Base-by-base conservation (phyloP, 2,797 vertebrate species). In the Chromobotia macracanthus region DNA sequence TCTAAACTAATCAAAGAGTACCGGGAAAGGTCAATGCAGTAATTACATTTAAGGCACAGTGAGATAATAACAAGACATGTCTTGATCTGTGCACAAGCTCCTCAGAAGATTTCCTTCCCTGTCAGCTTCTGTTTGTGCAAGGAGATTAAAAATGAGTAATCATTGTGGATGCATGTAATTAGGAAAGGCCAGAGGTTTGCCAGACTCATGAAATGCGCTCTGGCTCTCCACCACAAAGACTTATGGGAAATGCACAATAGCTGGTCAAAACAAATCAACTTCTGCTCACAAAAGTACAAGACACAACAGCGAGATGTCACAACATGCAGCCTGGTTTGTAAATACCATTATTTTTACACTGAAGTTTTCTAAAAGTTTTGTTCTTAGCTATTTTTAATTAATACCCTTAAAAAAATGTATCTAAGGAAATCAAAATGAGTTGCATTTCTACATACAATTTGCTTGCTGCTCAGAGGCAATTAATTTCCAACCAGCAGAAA, bases 1-100 rank as follows among this genome's bases (percentile, higher is more conserved):
- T 64, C 77, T 74, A 58, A 80, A 82, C 77, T 72, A 81, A 84
- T 75, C 72, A 84, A 76, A 77, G 64, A 61, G 60, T 75, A 60
- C 80, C 12, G 18, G 21, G 46, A 86, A 84, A 84, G 79, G 81
- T 84, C 76, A 77, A 64, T 64, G 79, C 72, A 60, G 71, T 81
- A 80, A 84, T 82, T 81, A 77, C 70, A 77, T 79, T 80, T 69
- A 82, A 74, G 71, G 78, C 72, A 83, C 48, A 73, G 63, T 61
- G 72, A 79, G 58, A 80, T 79, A 58, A 72, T 79, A 82, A 77
- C 70, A 77, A 60, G 60, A 77, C 61, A 56, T 55, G 56, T 64
- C 64, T 68, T 58, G 38, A 79, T 68, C 73, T 71, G 35, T 6
- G 64, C 50, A 63, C 69, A 16, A 35, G 50, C 70, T 60, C 19